These are phyloP conservation scores for Phaonia tiefii DNA, from an alignment of 2,888 invertebrate genomes.

Conservation along the genomic window DNA sequence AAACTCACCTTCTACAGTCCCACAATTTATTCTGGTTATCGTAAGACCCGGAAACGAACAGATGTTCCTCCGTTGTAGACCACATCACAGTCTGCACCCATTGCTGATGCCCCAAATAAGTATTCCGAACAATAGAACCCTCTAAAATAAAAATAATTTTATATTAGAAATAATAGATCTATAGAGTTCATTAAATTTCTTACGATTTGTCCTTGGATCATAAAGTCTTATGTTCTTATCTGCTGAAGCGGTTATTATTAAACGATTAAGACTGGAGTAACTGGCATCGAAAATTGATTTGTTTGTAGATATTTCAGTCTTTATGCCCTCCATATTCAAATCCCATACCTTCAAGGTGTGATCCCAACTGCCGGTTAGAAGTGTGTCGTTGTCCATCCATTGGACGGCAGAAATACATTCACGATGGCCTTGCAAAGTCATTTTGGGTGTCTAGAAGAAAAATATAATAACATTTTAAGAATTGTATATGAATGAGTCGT, in stretches of 20 bases:
- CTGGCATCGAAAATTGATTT: slow-evolving; percentile 94
- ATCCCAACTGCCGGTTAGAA: slow-evolving; percentile 96
- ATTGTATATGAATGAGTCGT: too few relatives aligned
- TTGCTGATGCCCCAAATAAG: slow-evolving; percentile 91
- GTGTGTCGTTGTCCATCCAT: slow-evolving; percentile 90
- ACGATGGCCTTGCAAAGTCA: slow-evolving; percentile 95
- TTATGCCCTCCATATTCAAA: slow-evolving; percentile 90
- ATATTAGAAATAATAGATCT: not conserved
- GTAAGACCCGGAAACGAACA: slow-evolving; percentile 96
- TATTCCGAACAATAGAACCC: slow-evolving; percentile 92
- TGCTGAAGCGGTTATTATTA: slow-evolving; percentile 92
- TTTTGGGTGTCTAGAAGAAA: slow-evolving; percentile 86
- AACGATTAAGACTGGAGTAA: slow-evolving; percentile 88
- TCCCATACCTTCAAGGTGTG: slow-evolving; percentile 98
- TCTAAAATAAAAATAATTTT: slow-evolving; percentile 82
- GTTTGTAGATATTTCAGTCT: slow-evolving; percentile 91
- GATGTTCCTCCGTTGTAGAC: slow-evolving; percentile 90
- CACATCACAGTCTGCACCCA: slow-evolving; percentile 96
- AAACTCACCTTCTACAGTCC: slow-evolving; percentile 92
- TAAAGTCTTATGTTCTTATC: slow-evolving; percentile 95
- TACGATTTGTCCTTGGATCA: slow-evolving; percentile 93
- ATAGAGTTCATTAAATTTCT: slow-evolving; percentile 55
- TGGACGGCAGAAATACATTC: slow-evolving; percentile 92
- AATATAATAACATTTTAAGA: not conserved
- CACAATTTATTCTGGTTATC: slow-evolving; percentile 96